Evolutionary conservation across 2,888 invertebrate species (phyloP), one percentile per base, ranked within the genome.

Genomic region (Hyalella azteca): DNA sequence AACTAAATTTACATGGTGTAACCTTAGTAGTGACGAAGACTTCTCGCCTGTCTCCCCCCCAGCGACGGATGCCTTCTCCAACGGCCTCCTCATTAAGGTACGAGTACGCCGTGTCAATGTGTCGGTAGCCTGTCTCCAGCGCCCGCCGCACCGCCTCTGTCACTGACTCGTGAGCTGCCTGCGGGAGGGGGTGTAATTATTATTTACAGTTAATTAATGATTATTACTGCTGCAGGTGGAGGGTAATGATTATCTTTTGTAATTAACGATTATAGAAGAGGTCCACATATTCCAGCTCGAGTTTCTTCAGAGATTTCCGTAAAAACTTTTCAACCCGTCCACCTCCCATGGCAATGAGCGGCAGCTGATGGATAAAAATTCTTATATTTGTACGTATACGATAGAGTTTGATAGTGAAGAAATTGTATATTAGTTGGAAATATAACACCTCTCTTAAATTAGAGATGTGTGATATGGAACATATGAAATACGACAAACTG

Each of bases 271-370:
- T n/a, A n/a, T n/a, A n/a, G n/a, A n/a, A 95, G 81, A 96, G 88
- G 88, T 96, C 96, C 49, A 96, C 87, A 87, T 95, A 96, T 77
- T 93, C 92, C 82, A 95, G 87, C 80, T 93, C 92, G 32, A 96
- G 89, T 86, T 92, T 91, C n/a, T 90, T 88, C 80, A 94, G 88
- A 0, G 94, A 94, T 73, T 90, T 90, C 83, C 91, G 90, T 79
- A 95, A 89, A 86, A 91, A 93, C 85, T 90, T 91, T 84, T 90
- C 90, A 0, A 93, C 93, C 84, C 92, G 92, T 0, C 89, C 89
- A 1, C 92, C 90, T 78, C 92, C 89, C 87, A 93, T 85, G 49
- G 81, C 85, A 3, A 82, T 85, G 49, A 82, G 79, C 1, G 85
- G 85, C 45, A 85, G 81, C 85, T 85, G 78, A 32, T 9, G 59